Conservation (phyloP, 2,888 invertebrate species). For the Drosophila paramelanica region DNA sequence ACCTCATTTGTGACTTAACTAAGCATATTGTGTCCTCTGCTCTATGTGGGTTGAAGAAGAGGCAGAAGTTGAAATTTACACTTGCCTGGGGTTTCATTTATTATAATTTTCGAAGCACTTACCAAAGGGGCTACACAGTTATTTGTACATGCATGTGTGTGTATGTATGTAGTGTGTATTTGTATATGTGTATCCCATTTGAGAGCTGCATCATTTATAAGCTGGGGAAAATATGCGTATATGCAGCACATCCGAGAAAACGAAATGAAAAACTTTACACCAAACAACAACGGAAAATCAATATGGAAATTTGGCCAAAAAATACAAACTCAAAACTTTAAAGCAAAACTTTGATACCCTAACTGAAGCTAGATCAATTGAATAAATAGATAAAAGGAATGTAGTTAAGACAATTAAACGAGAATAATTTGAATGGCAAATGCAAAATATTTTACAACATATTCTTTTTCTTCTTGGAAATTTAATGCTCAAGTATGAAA, state of each 20-base stretch:
- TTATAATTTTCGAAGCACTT: slow-evolving; percentile 22
- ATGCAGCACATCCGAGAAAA: slow-evolving; percentile 6
- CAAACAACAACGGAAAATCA: slow-evolving; percentile 35
- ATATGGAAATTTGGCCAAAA: slow-evolving; percentile 17
- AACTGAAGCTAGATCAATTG: neutral
- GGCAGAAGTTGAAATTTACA: slow-evolving; percentile 31
- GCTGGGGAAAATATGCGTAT: neutral
- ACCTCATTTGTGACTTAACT: slow-evolving; percentile 49
- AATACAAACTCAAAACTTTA: neutral
- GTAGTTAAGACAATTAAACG: neutral
- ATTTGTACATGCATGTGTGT: neutral
- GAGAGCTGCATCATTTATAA: slow-evolving; percentile 34
- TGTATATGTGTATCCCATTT: neutral
- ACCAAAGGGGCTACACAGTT: neutral
- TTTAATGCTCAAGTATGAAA: slow-evolving; percentile 7
- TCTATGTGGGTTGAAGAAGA: neutral
- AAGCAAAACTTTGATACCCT: slow-evolving; percentile 1
- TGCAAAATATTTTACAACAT: no score
- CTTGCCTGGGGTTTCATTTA: slow-evolving; percentile 22
- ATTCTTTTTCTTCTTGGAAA: no score
- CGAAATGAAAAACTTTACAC: slow-evolving; percentile 20
- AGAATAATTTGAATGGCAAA: no score
- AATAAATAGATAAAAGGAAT: neutral
- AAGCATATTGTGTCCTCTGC: slow-evolving; percentile 30
- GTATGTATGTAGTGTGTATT: no score